Evolutionary conservation across 2,797 vertebrate genomes (phyloP).

Genomic region (Anguilla pacifica): DNA sequence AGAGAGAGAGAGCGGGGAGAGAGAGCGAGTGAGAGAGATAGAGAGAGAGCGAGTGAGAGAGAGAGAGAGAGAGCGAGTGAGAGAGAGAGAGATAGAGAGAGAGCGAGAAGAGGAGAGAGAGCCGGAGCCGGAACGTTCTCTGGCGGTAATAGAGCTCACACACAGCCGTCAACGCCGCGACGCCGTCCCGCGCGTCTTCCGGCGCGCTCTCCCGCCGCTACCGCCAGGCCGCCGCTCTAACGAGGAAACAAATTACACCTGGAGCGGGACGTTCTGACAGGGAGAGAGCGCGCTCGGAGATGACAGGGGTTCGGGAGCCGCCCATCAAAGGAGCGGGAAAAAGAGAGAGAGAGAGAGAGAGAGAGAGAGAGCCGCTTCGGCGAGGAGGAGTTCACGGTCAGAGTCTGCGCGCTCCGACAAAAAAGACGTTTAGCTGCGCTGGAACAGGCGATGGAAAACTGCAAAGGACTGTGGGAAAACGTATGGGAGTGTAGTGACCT

Average conservation of each 20-base stretch:
- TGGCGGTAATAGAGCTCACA: conserved; percentile 21
- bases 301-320: background rate
- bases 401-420: background rate
- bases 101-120: background rate
- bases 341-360: background rate
- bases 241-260: conserved; percentile 15
- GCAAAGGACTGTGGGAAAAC: background rate
- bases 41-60: too few relatives aligned
- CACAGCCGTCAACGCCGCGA: background rate
- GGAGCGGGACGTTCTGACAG: background rate
- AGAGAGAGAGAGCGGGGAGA: too few relatives aligned
- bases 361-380: background rate
- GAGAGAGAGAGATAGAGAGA: background rate
- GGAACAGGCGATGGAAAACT: background rate
- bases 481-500: background rate
- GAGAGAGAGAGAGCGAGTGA: too few relatives aligned
- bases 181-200: background rate
- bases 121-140: background rate
- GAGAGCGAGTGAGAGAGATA: too few relatives aligned
- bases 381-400: background rate
- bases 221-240: background rate
- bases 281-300: background rate
- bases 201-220: background rate
- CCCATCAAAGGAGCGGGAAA: background rate
- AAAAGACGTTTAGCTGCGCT: background rate